A percentile compares a stretch with the other conserved stretches of the same genome.
These are phyloP conservation scores for Cataglyphis hispanica DNA, from an alignment of 1,140 invertebrate genomes.

Conservation along the genomic window DNA sequence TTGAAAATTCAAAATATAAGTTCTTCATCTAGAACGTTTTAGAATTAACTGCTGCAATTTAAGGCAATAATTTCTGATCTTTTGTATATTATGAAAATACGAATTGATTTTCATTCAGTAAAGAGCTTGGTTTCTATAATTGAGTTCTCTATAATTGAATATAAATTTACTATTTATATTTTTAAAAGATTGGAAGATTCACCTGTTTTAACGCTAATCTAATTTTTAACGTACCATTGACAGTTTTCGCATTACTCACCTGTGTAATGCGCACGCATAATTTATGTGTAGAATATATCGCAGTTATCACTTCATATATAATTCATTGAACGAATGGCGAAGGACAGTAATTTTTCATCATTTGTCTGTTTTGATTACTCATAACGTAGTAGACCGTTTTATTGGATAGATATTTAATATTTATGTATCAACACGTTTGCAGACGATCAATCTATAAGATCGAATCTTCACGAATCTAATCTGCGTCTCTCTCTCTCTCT, in stretches of 20 bases:
- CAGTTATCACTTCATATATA: slow-evolving; percentile 35
- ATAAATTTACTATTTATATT: not conserved
- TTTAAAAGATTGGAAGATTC: not conserved
- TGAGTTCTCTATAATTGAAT: not conserved
- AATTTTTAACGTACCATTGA: not conserved
- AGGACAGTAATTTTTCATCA: slow-evolving; percentile 4
- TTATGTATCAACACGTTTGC: not conserved
- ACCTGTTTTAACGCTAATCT: not conserved
- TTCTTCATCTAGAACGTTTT: not conserved
- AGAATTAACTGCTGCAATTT: not conserved
- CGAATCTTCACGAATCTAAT: not conserved
- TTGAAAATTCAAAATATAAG: not conserved
- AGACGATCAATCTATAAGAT: not conserved
- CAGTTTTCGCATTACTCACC: slow-evolving; percentile 11
- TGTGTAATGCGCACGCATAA: not conserved
- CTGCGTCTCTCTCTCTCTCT: not conserved
- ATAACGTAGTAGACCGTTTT: not conserved
- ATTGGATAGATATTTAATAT: not conserved
- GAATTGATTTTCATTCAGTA: not conserved
- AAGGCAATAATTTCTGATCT: not conserved
- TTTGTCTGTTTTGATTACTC: slow-evolving; percentile 13
- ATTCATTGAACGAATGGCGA: slow-evolving; percentile 13
- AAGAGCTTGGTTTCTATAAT: not conserved
- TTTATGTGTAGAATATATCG: slow-evolving; percentile 28
- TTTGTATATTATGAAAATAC: not conserved